A percentile compares a stretch with the other conserved stretches of the same genome.
Conservation (phyloP, 2,113 vertebrate genomes). For the Solea solea region DNA sequence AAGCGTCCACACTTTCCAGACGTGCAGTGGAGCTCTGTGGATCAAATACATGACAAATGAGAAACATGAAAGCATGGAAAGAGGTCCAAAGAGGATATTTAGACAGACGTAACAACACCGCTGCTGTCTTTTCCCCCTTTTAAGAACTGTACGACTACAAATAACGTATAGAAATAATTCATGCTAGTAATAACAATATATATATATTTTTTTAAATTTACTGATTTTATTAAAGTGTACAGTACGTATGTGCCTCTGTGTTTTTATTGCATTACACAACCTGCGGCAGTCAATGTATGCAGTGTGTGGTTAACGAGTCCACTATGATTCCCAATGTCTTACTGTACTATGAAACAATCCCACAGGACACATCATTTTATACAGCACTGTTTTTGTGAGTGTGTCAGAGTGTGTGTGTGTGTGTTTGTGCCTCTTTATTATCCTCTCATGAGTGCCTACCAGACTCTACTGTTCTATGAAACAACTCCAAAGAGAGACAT, state of each 20-base stretch:
- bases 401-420: constrained; percentile 26
- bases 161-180: constrained; percentile 10
- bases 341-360: constrained; percentile 58
- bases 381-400: constrained; percentile 37
- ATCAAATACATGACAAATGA: constrained; percentile 63
- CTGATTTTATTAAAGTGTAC: constrained; percentile 36
- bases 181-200: constrained; percentile 13
- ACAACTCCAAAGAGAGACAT: constrained; percentile 66
- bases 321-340: constrained; percentile 40
- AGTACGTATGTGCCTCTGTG: background rate
- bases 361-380: constrained; percentile 60
- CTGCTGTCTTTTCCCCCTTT: constrained; percentile 26
- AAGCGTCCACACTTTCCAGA: constrained; percentile 64
- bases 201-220: constrained; percentile 27
- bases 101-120: constrained; percentile 22
- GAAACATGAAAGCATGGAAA: constrained; percentile 58
- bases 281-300: constrained; percentile 32
- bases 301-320: constrained; percentile 56
- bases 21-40: constrained; percentile 47
- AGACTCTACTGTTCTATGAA: constrained; percentile 59
- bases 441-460: constrained; percentile 50
- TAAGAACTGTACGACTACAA: constrained; percentile 11
- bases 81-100: constrained; percentile 38
- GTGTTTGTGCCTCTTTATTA: constrained; percentile 63
- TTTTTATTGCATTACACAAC: constrained; percentile 42